Conservation (phyloP, 2,113 vertebrate genomes). For the Rhagologus leucostigma region DNA sequence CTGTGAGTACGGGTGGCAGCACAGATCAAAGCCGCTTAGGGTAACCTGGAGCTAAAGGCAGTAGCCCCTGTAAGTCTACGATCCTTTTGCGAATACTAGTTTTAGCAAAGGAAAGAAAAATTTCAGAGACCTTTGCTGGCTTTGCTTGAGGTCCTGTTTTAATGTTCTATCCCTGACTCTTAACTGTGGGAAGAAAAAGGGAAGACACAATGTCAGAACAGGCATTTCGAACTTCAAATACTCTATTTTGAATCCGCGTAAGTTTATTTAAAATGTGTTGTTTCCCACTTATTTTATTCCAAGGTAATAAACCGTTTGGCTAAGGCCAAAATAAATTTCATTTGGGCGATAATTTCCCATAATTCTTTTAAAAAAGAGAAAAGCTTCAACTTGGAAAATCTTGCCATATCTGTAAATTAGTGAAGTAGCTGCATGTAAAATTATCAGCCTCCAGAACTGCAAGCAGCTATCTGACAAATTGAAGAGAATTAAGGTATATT, state of each 20-base stretch:
- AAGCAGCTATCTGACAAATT: background rate
- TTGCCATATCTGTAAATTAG: background rate
- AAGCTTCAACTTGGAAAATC: background rate
- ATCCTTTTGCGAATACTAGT: background rate
- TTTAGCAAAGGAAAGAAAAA: background rate
- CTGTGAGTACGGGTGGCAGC: background rate
- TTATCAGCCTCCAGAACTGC: background rate
- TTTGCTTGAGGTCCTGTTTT: background rate
- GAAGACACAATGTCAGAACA: background rate
- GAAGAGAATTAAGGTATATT: background rate
- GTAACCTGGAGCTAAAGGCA: background rate
- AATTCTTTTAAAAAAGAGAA: background rate
- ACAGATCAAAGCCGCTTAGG: background rate
- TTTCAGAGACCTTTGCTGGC: background rate
- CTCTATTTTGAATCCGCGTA: background rate
- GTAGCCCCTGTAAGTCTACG: background rate
- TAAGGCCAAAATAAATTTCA: background rate
- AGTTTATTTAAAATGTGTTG: background rate
- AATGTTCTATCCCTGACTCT: background rate
- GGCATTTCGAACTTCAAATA: background rate
- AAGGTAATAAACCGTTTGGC: background rate
- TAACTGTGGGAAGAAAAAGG: background rate
- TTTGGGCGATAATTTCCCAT: background rate
- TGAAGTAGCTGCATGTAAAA: background rate
- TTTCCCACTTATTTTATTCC: background rate